Percentiles rank a stretch among this genome's conserved stretches.
Evolutionary conservation across 2,113 vertebrate genomes (phyloP).

Genomic region (Sclerurus mexicanus): DNA sequence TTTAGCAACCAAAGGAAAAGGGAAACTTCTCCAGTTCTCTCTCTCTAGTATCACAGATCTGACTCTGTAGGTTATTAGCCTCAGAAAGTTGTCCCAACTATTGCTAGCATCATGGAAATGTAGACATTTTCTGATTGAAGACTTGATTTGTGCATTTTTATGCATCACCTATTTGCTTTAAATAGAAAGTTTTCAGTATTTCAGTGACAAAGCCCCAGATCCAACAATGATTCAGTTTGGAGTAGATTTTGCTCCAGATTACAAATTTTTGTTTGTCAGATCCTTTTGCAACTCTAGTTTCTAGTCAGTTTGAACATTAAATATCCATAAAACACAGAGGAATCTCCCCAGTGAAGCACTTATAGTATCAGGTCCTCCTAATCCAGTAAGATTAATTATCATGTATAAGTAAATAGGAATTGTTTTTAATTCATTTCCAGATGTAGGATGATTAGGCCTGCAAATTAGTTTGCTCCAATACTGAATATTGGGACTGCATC

Average conservation of each 20-base stretch:
- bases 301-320: background rate
- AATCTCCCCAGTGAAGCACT: background rate
- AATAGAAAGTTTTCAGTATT: conserved; percentile 15
- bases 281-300: background rate
- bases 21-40: background rate
- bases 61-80: background rate
- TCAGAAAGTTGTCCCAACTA: background rate
- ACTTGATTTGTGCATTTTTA: background rate
- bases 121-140: background rate
- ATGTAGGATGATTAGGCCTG: background rate
- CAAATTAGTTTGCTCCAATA: conserved; percentile 7
- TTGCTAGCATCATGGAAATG: background rate
- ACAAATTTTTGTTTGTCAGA: background rate
- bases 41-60: background rate
- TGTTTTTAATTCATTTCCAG: conserved; percentile 27
- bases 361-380: background rate
- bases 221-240: background rate
- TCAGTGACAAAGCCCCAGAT: background rate
- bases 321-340: background rate
- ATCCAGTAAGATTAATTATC: conserved; percentile 34
- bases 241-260: background rate
- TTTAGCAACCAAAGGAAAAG: background rate
- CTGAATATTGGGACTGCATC: conserved; percentile 17
- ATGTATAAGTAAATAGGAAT: conserved; percentile 31
- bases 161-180: background rate